Conservation (phyloP, 2,888 invertebrate species). For the Dryococelus australis region DNA sequence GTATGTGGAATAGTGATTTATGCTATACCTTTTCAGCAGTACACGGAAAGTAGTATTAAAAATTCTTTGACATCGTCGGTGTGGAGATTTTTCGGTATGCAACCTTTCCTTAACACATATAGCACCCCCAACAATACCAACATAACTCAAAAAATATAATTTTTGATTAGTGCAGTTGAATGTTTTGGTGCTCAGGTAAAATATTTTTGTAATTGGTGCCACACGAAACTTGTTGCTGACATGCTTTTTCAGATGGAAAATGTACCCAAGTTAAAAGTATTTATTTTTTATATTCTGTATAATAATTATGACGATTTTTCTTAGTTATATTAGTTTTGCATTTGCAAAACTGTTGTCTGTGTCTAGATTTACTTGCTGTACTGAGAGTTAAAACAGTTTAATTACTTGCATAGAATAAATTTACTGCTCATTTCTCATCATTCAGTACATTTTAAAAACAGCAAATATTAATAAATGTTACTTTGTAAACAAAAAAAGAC, state of each 20-base stretch:
- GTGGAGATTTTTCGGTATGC: too few relatives aligned
- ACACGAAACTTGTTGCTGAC: not conserved
- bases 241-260: not conserved
- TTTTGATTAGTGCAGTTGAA: not conserved
- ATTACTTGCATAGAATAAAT: too few relatives aligned
- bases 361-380: not conserved
- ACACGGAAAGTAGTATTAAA: too few relatives aligned
- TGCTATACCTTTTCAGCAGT: too few relatives aligned
- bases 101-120: too few relatives aligned
- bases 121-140: constrained; percentile 24
- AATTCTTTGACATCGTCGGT: too few relatives aligned
- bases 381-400: too few relatives aligned
- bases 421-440: too few relatives aligned
- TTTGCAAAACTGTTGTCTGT: not conserved
- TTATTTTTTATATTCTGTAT: not conserved
- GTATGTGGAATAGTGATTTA: too few relatives aligned
- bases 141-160: not conserved
- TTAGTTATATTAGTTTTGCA: constrained; percentile 7
- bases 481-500: too few relatives aligned
- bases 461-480: too few relatives aligned
- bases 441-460: too few relatives aligned
- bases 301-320: not conserved
- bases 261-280: not conserved
- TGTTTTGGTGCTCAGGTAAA: not conserved
- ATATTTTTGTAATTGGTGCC: not conserved